phyloP scores from a whole-genome alignment of 2,113 vertebrate genomes.

The Corvus hawaiiensis region DNA sequence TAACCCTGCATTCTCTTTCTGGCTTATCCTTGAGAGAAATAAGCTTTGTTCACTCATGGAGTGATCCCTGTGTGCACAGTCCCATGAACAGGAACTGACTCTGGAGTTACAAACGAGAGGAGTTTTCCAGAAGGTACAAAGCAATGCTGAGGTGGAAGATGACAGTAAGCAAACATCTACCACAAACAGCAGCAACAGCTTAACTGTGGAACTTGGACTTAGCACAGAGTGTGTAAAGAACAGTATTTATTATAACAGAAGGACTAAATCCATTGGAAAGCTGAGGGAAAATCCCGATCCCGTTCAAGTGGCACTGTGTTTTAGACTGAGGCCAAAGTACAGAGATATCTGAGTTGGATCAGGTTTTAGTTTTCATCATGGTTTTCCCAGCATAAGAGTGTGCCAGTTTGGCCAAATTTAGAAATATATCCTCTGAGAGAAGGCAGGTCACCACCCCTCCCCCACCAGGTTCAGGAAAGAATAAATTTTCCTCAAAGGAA shows the following conservation, averaged over 20 bases:
- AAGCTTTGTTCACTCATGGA: not conserved
- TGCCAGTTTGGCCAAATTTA: too few species aligned
- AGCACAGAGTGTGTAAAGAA: not conserved
- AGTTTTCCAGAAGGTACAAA: not conserved
- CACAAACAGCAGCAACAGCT: not conserved
- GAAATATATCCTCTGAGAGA: too few species aligned
- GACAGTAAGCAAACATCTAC: not conserved
- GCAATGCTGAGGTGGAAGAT: not conserved
- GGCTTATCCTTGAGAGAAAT: not conserved
- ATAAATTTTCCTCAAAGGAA: too few species aligned
- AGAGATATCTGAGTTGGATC: not conserved
- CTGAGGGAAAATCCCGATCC: not conserved
- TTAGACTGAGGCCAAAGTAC: not conserved
- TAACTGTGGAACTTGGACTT: not conserved
- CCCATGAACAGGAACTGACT: not conserved
- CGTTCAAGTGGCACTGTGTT: not conserved
- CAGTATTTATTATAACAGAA: not conserved
- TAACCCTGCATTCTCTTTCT: not conserved
- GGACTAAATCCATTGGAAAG: not conserved
- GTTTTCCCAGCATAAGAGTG: not conserved
- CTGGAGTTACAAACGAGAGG: not conserved
- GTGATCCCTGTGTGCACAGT: not conserved
- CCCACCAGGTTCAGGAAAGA: too few species aligned
- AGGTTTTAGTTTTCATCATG: not conserved
- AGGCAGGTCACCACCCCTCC: too few species aligned